phyloP scores from a whole-genome alignment of 2,888 invertebrate genomes.

The Drosophila conformis region DNA sequence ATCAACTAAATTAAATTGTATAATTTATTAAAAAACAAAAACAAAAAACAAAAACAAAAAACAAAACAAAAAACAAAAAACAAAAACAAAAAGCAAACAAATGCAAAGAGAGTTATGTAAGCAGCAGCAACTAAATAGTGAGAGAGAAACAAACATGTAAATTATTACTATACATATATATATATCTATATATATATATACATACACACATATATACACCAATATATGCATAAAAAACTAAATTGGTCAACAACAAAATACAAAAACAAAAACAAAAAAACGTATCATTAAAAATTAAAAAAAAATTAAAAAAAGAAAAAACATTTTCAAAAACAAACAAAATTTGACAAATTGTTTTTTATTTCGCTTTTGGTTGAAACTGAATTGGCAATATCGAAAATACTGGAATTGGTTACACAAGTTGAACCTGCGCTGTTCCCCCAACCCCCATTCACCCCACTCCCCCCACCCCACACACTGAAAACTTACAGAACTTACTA shows the following conservation, averaged over 20 bases:
- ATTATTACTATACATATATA: slow-evolving; percentile 49
- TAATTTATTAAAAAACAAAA: slow-evolving; percentile 60
- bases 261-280: slow-evolving; percentile 42
- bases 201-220: slow-evolving; percentile 25
- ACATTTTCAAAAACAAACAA: slow-evolving; percentile 61
- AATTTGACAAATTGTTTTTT: slow-evolving; percentile 68
- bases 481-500: slow-evolving; percentile 15
- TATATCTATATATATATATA: slow-evolving; percentile 29
- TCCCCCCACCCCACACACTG: neutral
- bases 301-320: slow-evolving; percentile 44
- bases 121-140: slow-evolving; percentile 59
- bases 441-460: neutral
- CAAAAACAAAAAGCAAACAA: slow-evolving; percentile 12
- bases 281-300: slow-evolving; percentile 76
- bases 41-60: slow-evolving; percentile 3
- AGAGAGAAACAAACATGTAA: slow-evolving; percentile 55
- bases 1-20: slow-evolving; percentile 57
- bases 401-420: slow-evolving; percentile 38
- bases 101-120: slow-evolving; percentile 59
- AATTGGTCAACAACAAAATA: slow-evolving; percentile 50
- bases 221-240: slow-evolving; percentile 38
- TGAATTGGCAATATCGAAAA: slow-evolving; percentile 43
- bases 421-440: neutral
- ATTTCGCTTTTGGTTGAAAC: slow-evolving; percentile 63
- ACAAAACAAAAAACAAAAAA: no score